A percentile compares a stretch with the other conserved stretches of the same genome.
phyloP scores from a whole-genome alignment of 37 sponge, comb jelly and placozoan species.

The Cladorhizidae sp. region DNA sequence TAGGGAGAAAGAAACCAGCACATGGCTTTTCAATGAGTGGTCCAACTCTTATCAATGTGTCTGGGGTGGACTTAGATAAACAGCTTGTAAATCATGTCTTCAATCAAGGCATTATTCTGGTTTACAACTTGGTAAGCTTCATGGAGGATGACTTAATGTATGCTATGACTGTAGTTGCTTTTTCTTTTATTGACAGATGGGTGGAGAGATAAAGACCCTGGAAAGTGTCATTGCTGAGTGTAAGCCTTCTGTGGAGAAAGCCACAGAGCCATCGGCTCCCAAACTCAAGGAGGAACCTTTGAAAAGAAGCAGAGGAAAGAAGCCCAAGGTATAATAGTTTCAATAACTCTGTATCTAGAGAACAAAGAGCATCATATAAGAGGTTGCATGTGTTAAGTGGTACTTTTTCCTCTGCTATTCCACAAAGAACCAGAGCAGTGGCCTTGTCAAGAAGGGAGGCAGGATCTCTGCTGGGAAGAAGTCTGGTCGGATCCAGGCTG shows the following conservation, averaged over 20 bases:
- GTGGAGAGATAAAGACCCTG: conserved; percentile 12
- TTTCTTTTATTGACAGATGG: conserved; percentile 19
- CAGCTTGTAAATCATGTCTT: conserved; percentile 52
- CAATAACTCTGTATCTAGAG: background rate
- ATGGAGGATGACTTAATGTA: background rate
- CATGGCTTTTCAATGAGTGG: background rate
- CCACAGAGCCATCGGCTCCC: background rate
- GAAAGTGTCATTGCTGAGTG: background rate
- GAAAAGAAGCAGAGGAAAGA: conserved; percentile 25
- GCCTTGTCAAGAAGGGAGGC: conserved; percentile 9
- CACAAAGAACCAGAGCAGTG: background rate
- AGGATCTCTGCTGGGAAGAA: conserved; percentile 7
- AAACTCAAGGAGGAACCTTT: background rate
- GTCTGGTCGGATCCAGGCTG: background rate
- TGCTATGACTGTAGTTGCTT: background rate
- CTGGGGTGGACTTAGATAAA: conserved; percentile 39
- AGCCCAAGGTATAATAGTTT: background rate
- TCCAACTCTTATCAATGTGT: conserved; percentile 39
- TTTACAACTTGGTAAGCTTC: conserved; percentile 27
- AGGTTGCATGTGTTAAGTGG: background rate
- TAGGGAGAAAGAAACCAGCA: conserved; percentile 31
- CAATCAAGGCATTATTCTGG: conserved; percentile 29
- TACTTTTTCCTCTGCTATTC: no score
- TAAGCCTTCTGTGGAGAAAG: background rate
- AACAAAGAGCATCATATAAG: no score